A percentile compares a stretch with the other conserved stretches of the same genome.
Evolutionary conservation across 1,140 invertebrate species (phyloP).

Genomic region (Penaeus chinensis): DNA sequence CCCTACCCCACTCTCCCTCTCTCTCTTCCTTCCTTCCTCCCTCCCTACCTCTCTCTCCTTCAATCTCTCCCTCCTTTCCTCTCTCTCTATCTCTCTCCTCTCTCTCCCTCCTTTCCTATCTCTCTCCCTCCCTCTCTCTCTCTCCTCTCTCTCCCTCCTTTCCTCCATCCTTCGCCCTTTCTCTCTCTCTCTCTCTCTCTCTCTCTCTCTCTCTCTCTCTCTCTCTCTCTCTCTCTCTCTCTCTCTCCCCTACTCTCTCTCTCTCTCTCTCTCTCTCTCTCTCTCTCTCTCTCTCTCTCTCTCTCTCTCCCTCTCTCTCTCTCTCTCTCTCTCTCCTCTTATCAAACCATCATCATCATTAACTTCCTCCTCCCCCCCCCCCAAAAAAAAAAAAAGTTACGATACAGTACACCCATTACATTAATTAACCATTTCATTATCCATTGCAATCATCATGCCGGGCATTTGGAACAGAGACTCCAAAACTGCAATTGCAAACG

Average conservation of each 20-base stretch:
- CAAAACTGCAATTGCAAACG: too few species aligned
- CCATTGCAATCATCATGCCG: too few species aligned
- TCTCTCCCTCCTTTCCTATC: too few species aligned
- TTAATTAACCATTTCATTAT: too few species aligned
- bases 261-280: background rate
- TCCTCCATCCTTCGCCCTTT: too few species aligned
- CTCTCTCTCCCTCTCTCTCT: background rate
- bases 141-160: slow-evolving; percentile 7
- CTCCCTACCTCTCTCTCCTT: too few species aligned
- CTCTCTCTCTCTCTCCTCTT: slow-evolving; percentile 9
- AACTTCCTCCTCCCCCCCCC: too few species aligned
- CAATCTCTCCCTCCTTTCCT: background rate
- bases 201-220: background rate
- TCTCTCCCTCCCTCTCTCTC: background rate
- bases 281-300: background rate
- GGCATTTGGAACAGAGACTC: too few species aligned
- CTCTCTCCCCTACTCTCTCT: background rate
- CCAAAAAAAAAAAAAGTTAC: too few species aligned
- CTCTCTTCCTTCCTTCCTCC: slow-evolving; percentile 8
- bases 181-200: background rate
- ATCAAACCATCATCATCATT: background rate
- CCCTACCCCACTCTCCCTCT: background rate
- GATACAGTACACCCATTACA: too few species aligned
- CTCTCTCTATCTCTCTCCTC: background rate
- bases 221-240: background rate